Conservation (phyloP, 2,888 invertebrate genomes). For the Metopia argyrocephala region DNA sequence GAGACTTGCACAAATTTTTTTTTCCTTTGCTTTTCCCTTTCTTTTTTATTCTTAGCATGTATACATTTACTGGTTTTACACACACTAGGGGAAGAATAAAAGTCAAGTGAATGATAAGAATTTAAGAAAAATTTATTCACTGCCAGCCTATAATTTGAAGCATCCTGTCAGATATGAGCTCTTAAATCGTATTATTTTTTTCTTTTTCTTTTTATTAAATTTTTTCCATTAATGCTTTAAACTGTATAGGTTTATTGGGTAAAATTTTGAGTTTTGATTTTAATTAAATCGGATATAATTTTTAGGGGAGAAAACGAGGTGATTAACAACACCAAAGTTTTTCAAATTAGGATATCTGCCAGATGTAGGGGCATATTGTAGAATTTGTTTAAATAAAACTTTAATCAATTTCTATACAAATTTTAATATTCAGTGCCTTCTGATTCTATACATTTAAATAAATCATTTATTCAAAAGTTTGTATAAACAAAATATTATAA, state of each 20-base stretch:
- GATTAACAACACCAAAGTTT: too few species aligned
- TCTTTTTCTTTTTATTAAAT: neutral
- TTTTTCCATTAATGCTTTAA: neutral
- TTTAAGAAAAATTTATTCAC: slow-evolving; percentile 58
- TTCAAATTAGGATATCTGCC: too few species aligned
- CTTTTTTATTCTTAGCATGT: neutral
- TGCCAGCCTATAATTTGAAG: slow-evolving; percentile 56
- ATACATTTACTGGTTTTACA: neutral
- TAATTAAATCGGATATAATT: neutral
- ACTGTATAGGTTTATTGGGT: neutral
- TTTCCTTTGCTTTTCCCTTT: slow-evolving; percentile 1
- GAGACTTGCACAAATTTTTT: slow-evolving; percentile 56
- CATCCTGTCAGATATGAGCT: slow-evolving; percentile 47
- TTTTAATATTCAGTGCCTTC: too few species aligned
- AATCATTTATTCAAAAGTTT: too few species aligned
- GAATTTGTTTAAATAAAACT: too few species aligned
- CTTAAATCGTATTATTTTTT: slow-evolving; percentile 23
- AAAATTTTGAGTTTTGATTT: neutral
- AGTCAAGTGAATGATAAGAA: slow-evolving; percentile 48
- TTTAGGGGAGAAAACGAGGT: neutral
- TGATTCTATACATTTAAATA: too few species aligned
- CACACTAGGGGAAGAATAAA: slow-evolving; percentile 39
- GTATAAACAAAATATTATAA: too few species aligned
- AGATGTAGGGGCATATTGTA: too few species aligned
- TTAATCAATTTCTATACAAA: too few species aligned